phyloP scores from a whole-genome alignment of 2,797 vertebrate species.

The Schizothorax lantsangensis region DNA sequence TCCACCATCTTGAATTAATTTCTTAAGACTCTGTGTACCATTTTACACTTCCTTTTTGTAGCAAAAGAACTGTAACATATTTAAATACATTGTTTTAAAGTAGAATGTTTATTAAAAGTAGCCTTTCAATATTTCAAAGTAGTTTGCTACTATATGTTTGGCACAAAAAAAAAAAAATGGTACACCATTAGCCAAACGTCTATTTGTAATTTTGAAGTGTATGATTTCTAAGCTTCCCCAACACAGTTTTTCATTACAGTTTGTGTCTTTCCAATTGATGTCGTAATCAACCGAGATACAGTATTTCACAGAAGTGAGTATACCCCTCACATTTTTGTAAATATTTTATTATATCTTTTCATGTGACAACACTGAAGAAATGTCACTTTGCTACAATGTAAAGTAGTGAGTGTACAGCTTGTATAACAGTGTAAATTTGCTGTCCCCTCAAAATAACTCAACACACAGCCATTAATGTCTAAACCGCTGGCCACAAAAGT shows the following conservation, averaged over 20 bases:
- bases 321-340: too few species aligned
- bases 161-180: too few species aligned
- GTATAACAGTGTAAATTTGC: too few species aligned
- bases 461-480: too few species aligned
- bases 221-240: background rate
- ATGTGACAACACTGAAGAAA: too few species aligned
- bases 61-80: background rate
- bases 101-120: background rate
- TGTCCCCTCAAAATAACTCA: too few species aligned
- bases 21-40: background rate
- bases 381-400: too few species aligned
- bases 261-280: constrained; percentile 45
- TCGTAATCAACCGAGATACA: constrained; percentile 40
- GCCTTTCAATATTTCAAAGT: background rate
- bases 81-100: background rate
- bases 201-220: background rate
- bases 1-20: background rate
- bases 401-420: too few species aligned
- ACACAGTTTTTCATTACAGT: background rate
- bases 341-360: too few species aligned
- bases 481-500: too few species aligned
- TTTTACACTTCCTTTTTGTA: background rate
- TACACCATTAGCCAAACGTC: background rate
- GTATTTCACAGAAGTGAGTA: too few species aligned
- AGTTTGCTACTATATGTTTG: background rate